A percentile compares a stretch with the other conserved stretches of the same genome.
Conservation (phyloP, 2,113 vertebrate species). For the Scytalopus superciliaris region DNA sequence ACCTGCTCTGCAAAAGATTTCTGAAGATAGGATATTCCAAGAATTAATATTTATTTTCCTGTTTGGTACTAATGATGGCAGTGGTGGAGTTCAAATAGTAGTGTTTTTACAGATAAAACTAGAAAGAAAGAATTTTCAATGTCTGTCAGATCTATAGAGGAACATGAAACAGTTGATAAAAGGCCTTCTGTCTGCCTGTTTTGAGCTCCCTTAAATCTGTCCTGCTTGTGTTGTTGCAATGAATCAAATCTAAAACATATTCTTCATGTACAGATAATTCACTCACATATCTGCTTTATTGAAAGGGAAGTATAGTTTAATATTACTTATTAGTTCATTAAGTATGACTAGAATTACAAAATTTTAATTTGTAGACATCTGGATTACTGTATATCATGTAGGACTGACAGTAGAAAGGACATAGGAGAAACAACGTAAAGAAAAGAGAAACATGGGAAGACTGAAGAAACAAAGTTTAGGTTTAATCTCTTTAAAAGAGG, state of each 20-base stretch:
- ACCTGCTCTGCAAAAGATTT: neutral
- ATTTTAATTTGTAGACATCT: neutral
- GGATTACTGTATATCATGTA: neutral
- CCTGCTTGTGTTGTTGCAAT: neutral
- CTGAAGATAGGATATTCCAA: neutral
- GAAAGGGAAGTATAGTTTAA: neutral
- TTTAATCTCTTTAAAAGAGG: neutral
- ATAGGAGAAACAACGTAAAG: neutral
- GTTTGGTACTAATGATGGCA: neutral
- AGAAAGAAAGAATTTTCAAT: neutral
- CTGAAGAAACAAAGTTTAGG: neutral
- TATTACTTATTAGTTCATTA: neutral
- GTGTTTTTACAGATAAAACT: neutral
- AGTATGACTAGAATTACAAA: neutral
- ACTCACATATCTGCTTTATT: neutral
- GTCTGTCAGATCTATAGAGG: neutral
- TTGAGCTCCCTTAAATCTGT: neutral
- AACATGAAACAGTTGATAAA: neutral
- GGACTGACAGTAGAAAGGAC: neutral
- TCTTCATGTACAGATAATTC: neutral
- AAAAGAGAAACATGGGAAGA: neutral
- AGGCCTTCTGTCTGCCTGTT: neutral
- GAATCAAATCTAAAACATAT: neutral
- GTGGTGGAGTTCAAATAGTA: neutral
- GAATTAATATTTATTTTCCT: neutral